Percentiles rank a stretch among this genome's conserved stretches.
Conservation (phyloP, 2,113 vertebrate genomes). For the Arvicanthis niloticus region DNA sequence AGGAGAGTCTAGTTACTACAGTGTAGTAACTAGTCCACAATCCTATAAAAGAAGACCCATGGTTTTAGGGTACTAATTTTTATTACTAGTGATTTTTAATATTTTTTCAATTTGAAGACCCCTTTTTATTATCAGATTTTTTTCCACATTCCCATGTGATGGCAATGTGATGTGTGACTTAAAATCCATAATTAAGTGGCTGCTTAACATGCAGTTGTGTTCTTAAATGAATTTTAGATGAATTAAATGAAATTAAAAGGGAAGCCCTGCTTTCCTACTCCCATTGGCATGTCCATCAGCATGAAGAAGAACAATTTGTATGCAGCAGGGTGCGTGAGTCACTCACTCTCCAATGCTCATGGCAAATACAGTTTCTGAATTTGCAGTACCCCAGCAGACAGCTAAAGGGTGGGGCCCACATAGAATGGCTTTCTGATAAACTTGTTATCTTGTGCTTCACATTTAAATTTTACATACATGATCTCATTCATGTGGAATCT, state of each 20-base stretch:
- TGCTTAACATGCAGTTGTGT: neutral
- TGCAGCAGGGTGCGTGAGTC: neutral
- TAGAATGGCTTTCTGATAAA: neutral
- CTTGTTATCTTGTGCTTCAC: neutral
- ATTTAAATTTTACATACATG: neutral
- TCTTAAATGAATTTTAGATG: constrained; percentile 4
- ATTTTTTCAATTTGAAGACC: neutral
- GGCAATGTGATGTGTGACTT: neutral
- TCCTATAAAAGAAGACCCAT: neutral
- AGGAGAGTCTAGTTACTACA: neutral
- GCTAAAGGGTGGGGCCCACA: neutral
- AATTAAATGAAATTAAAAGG: too few species aligned
- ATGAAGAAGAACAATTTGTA: neutral
- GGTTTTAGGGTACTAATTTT: neutral
- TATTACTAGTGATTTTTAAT: neutral
- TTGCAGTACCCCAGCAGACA: neutral
- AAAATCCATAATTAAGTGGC: neutral
- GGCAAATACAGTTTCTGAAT: neutral
- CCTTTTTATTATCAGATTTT: neutral
- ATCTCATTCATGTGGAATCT: neutral
- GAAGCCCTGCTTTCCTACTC: neutral
- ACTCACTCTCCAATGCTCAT: neutral
- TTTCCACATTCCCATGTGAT: neutral
- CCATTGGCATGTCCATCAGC: neutral
- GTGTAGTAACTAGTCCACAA: neutral